Base-by-base conservation (phyloP, 2,888 invertebrate genomes). In the Pristionchus mayeri region DNA sequence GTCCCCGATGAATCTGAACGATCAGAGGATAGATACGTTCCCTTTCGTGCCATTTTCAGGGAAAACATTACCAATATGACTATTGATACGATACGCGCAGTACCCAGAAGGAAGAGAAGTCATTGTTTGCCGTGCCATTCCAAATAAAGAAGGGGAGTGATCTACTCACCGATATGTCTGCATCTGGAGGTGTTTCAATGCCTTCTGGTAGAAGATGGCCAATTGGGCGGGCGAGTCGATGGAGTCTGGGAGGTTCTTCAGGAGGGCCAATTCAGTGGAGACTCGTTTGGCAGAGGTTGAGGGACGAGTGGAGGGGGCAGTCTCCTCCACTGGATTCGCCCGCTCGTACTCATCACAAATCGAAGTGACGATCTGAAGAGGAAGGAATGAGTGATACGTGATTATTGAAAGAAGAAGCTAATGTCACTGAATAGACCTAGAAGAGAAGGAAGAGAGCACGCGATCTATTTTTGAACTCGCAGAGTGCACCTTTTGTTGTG, bases 1-100 rank as follows among this genome's bases (percentile, higher is more conserved):
- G 85, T 91, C 91, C 11, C 90, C 91, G 75, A 90, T 88, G 87
- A 91, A 90, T 27, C 90, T 85, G 37, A 48, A 83, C 13, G 80
- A 52, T n/a, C 2, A 24, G 9, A 84, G 57, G 48, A 71, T 71
- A 21, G 48, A 50, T 18, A 30, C 37, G 18, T 75, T 83, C 16
- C 75, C 79, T 6, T 52, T 21, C 21, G 80, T 76, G 30, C 30
- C 44, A 24, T n/a, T n/a, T n/a, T n/a, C n/a, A n/a, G n/a, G n/a
- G n/a, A n/a, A n/a, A n/a, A n/a, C n/a, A n/a, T n/a, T n/a, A n/a
- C n/a, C n/a, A n/a, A n/a, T n/a, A n/a, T n/a, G n/a, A n/a, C n/a
- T 85, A 85, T 27, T 44, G 6, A 44, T 44, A 9, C 44, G 44
- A 44, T 6, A 44, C 6, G 44, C 44, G 44, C 6, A 44, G 44